phyloP scores from a whole-genome alignment of 2,888 invertebrate genomes.

The Thelaira solivaga region DNA sequence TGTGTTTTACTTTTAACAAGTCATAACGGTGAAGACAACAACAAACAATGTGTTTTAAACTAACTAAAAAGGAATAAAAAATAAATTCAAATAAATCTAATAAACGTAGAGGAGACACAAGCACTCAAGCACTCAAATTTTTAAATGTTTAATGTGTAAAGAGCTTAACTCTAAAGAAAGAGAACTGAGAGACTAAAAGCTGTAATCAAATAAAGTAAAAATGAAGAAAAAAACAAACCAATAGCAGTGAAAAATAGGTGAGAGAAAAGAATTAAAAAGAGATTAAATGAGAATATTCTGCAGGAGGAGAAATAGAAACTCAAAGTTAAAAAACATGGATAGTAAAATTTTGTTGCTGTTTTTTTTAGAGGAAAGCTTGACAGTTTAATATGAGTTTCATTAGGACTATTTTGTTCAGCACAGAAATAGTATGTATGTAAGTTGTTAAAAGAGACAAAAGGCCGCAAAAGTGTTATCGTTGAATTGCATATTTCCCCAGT shows the following conservation, averaged over 20 bases:
- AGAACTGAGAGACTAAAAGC: not conserved
- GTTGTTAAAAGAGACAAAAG: too few species aligned
- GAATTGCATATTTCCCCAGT: too few species aligned
- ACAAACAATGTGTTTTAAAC: slow-evolving; percentile 49
- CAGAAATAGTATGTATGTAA: too few species aligned
- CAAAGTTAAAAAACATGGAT: too few species aligned
- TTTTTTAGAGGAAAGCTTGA: too few species aligned
- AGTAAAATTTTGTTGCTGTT: too few species aligned
- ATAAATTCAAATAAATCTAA: slow-evolving; percentile 4
- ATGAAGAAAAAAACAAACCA: slow-evolving; percentile 22
- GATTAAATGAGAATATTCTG: not conserved
- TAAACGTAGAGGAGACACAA: not conserved
- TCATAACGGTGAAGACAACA: slow-evolving; percentile 57
- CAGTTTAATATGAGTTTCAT: too few species aligned
- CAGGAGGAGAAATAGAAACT: too few species aligned
- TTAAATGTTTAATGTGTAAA: not conserved
- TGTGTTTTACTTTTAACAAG: slow-evolving; percentile 35
- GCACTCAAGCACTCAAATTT: too few species aligned
- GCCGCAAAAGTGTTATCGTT: too few species aligned
- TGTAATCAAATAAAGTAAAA: too few species aligned
- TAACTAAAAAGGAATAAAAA: slow-evolving; percentile 27
- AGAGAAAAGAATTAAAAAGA: not conserved
- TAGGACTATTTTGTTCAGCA: too few species aligned
- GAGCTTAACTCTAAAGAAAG: not conserved
- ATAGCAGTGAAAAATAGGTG: not conserved